These are phyloP conservation scores for Trichomycterus rosablanca DNA, from an alignment of 2,113 vertebrate genomes.

Conservation along the genomic window DNA sequence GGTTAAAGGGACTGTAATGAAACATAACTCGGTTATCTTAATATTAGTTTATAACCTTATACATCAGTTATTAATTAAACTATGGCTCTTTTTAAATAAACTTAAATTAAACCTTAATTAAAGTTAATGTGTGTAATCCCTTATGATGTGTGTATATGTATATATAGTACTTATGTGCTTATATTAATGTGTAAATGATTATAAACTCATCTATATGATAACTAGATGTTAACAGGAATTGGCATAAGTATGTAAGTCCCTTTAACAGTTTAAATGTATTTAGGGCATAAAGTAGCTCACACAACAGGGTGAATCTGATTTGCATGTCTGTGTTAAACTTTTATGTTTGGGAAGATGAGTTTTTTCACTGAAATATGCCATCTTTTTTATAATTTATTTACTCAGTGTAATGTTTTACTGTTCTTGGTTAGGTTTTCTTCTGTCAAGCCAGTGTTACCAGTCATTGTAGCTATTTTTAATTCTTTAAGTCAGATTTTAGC, in stretches of 20 bases:
- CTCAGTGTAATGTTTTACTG: too few relatives aligned
- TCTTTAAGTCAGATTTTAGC: too few relatives aligned
- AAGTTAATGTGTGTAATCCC: too few relatives aligned
- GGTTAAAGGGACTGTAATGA: conserved; percentile 99
- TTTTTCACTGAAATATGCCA: conserved; percentile 62
- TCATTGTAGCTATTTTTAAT: not conserved
- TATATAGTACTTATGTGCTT: conserved; percentile 39
- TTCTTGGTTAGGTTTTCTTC: conserved; percentile 28
- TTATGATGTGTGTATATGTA: conserved; percentile 50
- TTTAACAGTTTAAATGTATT: conserved; percentile 94
- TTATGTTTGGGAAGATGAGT: conserved; percentile 63
- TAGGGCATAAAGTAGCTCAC: conserved; percentile 81
- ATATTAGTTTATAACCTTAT: conserved; percentile 84
- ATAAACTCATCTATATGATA: conserved; percentile 88
- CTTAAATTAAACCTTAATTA: too few relatives aligned
- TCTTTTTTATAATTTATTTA: conserved; percentile 53
- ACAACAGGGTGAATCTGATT: conserved; percentile 66
- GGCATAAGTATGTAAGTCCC: conserved; percentile 92
- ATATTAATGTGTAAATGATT: conserved; percentile 72
- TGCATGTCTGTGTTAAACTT: conserved; percentile 90
- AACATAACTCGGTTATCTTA: conserved; percentile 87
- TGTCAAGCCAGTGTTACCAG: not conserved
- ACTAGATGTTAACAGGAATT: conserved; percentile 90
- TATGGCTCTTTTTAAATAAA: conserved; percentile 76
- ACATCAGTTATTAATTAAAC: conserved; percentile 81